Evolutionary conservation across 2,888 invertebrate species (phyloP).

Genomic region (Desoria tigrina): DNA sequence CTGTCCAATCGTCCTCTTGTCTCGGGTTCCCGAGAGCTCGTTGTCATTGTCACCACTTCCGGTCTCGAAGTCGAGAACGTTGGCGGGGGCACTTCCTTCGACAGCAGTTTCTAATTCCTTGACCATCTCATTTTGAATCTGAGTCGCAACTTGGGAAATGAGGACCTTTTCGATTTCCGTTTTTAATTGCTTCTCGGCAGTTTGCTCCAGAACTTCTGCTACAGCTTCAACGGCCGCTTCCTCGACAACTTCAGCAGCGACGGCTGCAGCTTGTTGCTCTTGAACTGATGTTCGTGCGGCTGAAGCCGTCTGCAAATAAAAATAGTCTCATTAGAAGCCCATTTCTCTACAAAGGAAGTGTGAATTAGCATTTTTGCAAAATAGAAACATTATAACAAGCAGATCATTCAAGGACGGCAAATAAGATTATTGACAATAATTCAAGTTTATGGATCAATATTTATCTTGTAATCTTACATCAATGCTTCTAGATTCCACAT

Average conservation of each 20-base stretch:
- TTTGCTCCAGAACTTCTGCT: conserved; percentile 5
- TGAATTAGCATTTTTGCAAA: no score
- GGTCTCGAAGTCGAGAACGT: conserved; percentile 32
- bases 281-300: no score
- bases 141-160: background rate
- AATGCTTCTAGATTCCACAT: conserved; percentile 13
- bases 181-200: conserved; percentile 3
- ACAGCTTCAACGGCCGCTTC: background rate
- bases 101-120: background rate
- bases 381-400: no score
- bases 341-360: no score
- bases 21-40: conserved; percentile 17
- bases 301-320: no score
- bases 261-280: background rate
- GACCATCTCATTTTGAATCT: background rate
- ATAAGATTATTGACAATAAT: no score
- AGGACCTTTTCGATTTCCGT: background rate
- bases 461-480: conserved; percentile 7
- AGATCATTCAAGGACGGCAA: no score
- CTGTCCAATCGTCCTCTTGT: conserved; percentile 40
- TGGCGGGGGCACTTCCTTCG: background rate
- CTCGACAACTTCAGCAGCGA: conserved; percentile 10
- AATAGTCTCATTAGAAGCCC: no score
- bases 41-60: conserved; percentile 30
- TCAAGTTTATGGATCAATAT: no score